Base-by-base conservation (phyloP, 2,113 vertebrate species). In the Callopanchax toddi region DNA sequence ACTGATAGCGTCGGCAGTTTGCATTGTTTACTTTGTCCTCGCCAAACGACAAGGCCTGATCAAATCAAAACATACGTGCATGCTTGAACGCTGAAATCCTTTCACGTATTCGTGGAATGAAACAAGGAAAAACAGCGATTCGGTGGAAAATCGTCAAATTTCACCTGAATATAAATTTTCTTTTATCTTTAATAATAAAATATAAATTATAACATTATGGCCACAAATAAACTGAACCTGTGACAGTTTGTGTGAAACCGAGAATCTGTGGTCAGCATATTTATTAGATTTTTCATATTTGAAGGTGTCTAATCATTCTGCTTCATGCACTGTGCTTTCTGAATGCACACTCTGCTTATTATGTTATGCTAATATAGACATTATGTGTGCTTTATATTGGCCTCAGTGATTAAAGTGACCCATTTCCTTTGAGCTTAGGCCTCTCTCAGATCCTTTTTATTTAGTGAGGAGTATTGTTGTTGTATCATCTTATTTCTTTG, bases 1-100 rank as follows among this genome's bases (percentile, higher is more conserved):
- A 98, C 95, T 97, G 96, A 97, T 96, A 94, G 94, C 95, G 95
- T 98, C 94, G 93, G 96, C 96, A 97, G 93, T 97, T 96, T 96
- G 94, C 93, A 92, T 96, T 96, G 94, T 97, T 97, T 96, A 97
- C 94, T 97, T 96, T 96, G 93, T 95, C 93, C 94, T 85, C 93
- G 82, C 93, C 94, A 94, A 95, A 94, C 91, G 94, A 95, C 93
- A 93, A 92, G 92, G 92, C 93, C 92, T 94, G 94, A 96, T 96
- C 95, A 94, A 94, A 95, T 96, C 94, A 96, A 94, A 95, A 94
- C 93, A 93, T 91, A 91, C 90, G 94, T 93, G 92, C 89, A 88
- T 89, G 90, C 91, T 91, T 56, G 54, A 60, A 78, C 71, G 72
- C 51, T 18, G 15, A 46, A 42, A 52, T 29, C 46, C 50, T 37